A percentile compares a stretch with the other conserved stretches of the same genome.
Evolutionary conservation across 2,797 vertebrate species (phyloP).

Genomic region (Chrosomus eos): DNA sequence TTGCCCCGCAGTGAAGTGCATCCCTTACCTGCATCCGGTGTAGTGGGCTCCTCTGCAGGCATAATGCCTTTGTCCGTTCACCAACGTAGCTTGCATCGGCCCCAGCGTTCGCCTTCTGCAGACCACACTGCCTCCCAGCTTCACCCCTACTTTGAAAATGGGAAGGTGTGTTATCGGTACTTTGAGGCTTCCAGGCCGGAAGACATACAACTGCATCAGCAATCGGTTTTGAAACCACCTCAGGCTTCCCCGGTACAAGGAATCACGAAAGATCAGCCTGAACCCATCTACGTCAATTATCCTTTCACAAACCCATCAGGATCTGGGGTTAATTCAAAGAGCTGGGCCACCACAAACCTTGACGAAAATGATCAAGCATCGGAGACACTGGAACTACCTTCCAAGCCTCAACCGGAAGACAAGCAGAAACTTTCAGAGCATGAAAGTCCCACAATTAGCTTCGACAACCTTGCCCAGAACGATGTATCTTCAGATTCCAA

Average conservation of each 20-base stretch:
- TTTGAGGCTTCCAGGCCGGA: constrained; percentile 54
- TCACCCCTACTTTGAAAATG: constrained; percentile 72
- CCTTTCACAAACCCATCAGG: constrained; percentile 60
- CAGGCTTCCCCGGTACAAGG: constrained; percentile 50
- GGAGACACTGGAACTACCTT: constrained; percentile 46
- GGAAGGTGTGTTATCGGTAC: constrained; percentile 71
- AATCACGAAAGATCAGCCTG: constrained; percentile 59
- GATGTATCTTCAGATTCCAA: constrained; percentile 28
- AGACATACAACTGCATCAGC: constrained; percentile 51
- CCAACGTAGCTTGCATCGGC: constrained; percentile 63
- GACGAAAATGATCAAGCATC: constrained; percentile 55
- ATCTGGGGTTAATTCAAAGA: constrained; percentile 45
- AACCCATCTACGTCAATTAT: constrained; percentile 82
- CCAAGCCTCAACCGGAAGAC: constrained; percentile 44
- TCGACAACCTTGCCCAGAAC: constrained; percentile 43
- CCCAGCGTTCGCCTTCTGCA: constrained; percentile 62
- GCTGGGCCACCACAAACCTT: constrained; percentile 67
- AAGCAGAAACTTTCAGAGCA: constrained; percentile 44
- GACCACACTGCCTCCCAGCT: constrained; percentile 63
- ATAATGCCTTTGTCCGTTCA: constrained; percentile 62
- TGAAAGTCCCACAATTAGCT: constrained; percentile 40
- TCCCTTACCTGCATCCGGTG: constrained; percentile 50
- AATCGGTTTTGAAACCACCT: constrained; percentile 15
- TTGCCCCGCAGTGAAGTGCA: constrained; percentile 62
- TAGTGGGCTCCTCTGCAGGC: constrained; percentile 43